Conservation (phyloP, 2,797 vertebrate genomes). For the Spinus olivaceus region DNA sequence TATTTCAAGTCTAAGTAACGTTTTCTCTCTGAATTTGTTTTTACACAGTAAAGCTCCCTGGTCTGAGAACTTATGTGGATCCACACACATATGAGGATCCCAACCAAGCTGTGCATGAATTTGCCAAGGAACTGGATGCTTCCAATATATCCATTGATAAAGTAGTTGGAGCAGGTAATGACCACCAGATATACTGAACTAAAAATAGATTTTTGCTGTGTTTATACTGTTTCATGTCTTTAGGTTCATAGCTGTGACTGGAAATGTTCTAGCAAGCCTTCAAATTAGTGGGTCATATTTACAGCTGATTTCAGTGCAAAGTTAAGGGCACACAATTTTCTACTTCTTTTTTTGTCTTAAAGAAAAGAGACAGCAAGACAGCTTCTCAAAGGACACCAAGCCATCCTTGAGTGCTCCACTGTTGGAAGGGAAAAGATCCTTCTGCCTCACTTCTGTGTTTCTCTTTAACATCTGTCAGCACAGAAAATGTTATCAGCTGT, state of each 20-base stretch:
- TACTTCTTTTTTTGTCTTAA: background rate
- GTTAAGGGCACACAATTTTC: background rate
- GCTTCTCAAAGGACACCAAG: background rate
- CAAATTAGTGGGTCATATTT: background rate
- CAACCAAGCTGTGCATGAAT: slow-evolving; percentile 94
- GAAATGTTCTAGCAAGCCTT: background rate
- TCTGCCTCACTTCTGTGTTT: background rate
- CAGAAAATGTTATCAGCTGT: background rate
- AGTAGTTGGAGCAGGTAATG: slow-evolving; percentile 96
- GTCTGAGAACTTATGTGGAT: slow-evolving; percentile 93
- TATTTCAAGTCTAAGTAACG: background rate
- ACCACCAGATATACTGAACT: background rate
- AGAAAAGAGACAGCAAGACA: background rate
- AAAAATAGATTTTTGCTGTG: background rate
- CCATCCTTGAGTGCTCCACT: background rate
- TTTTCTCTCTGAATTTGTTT: slow-evolving; percentile 5
- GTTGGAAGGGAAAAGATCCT: background rate
- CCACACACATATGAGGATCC: slow-evolving; percentile 98
- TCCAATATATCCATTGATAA: slow-evolving; percentile 95
- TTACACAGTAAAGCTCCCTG: slow-evolving; percentile 89
- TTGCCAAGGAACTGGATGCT: slow-evolving; percentile 93
- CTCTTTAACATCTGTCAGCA: background rate
- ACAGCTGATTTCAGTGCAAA: background rate
- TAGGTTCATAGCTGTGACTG: background rate
- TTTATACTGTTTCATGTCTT: background rate